phyloP scores from a whole-genome alignment of 2,797 vertebrate species.

The Rallus crepitans region DNA sequence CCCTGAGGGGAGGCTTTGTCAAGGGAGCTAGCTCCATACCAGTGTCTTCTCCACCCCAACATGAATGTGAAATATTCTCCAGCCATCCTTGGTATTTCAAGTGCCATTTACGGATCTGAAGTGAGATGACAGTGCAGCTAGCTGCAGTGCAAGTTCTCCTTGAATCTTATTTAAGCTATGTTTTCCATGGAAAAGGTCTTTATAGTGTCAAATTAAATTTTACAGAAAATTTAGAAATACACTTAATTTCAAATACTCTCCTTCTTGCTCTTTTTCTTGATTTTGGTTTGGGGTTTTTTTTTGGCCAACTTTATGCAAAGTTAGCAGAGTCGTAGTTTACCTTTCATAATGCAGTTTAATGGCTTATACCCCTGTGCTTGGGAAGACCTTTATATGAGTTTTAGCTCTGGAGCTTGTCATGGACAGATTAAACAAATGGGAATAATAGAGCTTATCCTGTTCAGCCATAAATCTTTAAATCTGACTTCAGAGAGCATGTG shows the following conservation, averaged over 20 bases:
- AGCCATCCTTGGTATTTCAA: background rate
- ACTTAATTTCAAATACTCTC: background rate
- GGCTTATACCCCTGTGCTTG: background rate
- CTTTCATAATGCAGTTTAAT: background rate
- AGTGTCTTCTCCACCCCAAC: background rate
- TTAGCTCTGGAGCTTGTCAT: background rate
- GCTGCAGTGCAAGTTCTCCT: background rate
- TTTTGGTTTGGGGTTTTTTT: background rate
- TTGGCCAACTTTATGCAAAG: background rate
- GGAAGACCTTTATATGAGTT: background rate
- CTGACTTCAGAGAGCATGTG: conserved; percentile 15
- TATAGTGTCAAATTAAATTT: background rate
- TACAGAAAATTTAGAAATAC: background rate
- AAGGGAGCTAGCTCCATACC: background rate
- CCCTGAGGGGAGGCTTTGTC: background rate
- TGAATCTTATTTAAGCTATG: background rate
- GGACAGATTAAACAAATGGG: conserved; percentile 18
- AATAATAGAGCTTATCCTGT: conserved; percentile 15
- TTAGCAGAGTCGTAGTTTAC: background rate
- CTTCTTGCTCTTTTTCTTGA: background rate
- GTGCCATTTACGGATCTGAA: background rate
- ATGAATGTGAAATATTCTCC: background rate
- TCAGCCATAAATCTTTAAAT: conserved; percentile 37
- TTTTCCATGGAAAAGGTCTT: background rate
- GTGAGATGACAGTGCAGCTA: background rate